Percentiles rank a stretch among this genome's conserved stretches.
Conservation (phyloP, 1,140 invertebrate genomes). For the Cydia amplana region DNA sequence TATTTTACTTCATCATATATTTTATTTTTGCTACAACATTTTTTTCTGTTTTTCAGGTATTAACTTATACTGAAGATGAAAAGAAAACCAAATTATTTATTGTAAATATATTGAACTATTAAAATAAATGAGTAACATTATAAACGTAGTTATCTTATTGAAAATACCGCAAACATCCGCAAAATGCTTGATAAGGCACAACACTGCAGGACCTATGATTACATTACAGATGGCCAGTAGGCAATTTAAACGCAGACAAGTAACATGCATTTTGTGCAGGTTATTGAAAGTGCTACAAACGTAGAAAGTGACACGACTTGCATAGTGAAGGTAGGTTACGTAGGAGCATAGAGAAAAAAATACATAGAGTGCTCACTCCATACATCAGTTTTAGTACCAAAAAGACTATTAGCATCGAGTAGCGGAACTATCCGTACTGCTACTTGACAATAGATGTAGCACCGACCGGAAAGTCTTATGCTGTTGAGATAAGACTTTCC, state of each 20-base stretch:
- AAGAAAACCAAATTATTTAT: neutral
- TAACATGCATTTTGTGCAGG: constrained; percentile 52
- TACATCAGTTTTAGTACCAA: no score
- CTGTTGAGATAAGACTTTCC: no score
- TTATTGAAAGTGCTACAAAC: constrained; percentile 58
- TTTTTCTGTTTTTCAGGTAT: constrained; percentile 6
- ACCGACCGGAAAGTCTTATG: no score
- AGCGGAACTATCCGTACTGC: no score
- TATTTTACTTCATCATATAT: neutral
- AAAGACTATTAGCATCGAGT: no score
- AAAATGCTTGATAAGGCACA: constrained; percentile 2
- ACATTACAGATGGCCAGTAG: neutral
- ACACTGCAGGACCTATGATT: neutral
- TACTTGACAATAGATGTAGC: no score
- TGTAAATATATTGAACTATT: constrained; percentile 8
- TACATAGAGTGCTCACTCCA: no score
- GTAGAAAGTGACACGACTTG: constrained; percentile 48
- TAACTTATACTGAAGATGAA: neutral
- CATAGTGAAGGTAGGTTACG: constrained; percentile 64
- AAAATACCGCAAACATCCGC: constrained; percentile 12
- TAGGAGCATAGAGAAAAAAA: no score
- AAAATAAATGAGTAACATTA: neutral
- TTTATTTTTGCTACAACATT: neutral
- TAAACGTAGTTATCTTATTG: constrained; percentile 17
- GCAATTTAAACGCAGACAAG: neutral